Conservation (phyloP, 1,140 invertebrate species). For the Macrotrachela quadricornifera region DNA sequence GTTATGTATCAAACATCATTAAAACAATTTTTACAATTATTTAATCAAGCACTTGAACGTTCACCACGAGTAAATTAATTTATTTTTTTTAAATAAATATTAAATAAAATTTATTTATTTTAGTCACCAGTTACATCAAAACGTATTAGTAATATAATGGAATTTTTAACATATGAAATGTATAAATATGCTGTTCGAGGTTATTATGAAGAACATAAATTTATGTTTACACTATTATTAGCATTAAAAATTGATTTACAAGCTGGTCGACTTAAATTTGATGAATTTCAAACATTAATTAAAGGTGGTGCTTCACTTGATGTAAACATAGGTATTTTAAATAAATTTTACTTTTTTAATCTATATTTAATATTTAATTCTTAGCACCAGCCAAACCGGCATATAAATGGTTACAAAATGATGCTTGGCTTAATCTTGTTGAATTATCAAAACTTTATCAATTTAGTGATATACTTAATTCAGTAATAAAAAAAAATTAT, state of each 20-base stretch:
- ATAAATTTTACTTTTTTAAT: conserved; percentile 18
- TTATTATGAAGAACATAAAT: conserved; percentile 74
- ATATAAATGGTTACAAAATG: conserved; percentile 78
- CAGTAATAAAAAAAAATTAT: conserved; percentile 32
- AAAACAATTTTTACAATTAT: conserved; percentile 75
- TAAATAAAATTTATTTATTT: conserved; percentile 14
- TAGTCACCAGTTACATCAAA: conserved; percentile 53
- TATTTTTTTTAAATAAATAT: neutral
- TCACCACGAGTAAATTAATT: neutral
- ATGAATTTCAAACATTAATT: conserved; percentile 80
- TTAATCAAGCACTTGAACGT: conserved; percentile 61
- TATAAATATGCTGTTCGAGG: conserved; percentile 74
- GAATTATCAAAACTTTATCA: conserved; percentile 66
- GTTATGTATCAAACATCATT: conserved; percentile 88
- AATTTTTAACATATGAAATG: conserved; percentile 69
- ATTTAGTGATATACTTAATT: conserved; percentile 56
- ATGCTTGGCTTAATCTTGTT: conserved; percentile 85
- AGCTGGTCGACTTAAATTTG: conserved; percentile 50
- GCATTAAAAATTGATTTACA: conserved; percentile 76
- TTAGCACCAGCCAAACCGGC: conserved; percentile 57
- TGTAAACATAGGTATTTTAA: conserved; percentile 61
- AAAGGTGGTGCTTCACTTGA: conserved; percentile 82
- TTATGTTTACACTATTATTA: conserved; percentile 75
- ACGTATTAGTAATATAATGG: conserved; percentile 66
- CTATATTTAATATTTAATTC: too few relatives aligned